phyloP scores from a whole-genome alignment of 2,797 vertebrate genomes.

The Chanos chanos region DNA sequence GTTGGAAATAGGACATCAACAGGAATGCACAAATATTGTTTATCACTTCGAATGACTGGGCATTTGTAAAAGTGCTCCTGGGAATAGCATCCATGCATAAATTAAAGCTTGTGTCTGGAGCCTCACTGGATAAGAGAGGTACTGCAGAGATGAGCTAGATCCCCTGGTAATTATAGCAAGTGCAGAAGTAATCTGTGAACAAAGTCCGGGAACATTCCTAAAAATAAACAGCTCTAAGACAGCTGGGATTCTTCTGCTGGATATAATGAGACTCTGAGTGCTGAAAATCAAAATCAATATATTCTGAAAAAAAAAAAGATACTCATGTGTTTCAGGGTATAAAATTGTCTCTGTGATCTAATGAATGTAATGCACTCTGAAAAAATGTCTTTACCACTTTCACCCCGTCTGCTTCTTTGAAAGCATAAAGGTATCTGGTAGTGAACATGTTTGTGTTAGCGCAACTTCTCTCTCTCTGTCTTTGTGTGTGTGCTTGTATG shows the following conservation, averaged over 20 bases:
- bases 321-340: too few relatives aligned
- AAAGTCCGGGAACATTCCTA: constrained; percentile 20
- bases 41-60: background rate
- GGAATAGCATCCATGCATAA: constrained; percentile 21
- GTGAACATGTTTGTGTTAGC: background rate
- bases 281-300: too few relatives aligned
- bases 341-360: too few relatives aligned
- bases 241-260: constrained; percentile 7
- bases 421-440: background rate
- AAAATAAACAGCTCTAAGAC: constrained; percentile 36
- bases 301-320: too few relatives aligned
- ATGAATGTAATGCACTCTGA: too few relatives aligned
- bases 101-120: background rate
- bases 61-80: constrained; percentile 14
- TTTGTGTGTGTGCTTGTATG: too few relatives aligned
- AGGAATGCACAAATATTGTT: background rate
- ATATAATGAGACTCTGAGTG: constrained; percentile 13
- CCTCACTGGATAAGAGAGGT: constrained; percentile 16
- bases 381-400: background rate
- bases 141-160: constrained; percentile 23
- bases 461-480: background rate
- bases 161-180: constrained; percentile 28
- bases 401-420: background rate
- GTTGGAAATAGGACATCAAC: background rate
- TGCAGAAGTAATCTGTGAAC: constrained; percentile 32